Percentiles rank a stretch among this genome's conserved stretches.
phyloP scores from a whole-genome alignment of 2,888 invertebrate species.

The Peribatodes rhomboidaria region DNA sequence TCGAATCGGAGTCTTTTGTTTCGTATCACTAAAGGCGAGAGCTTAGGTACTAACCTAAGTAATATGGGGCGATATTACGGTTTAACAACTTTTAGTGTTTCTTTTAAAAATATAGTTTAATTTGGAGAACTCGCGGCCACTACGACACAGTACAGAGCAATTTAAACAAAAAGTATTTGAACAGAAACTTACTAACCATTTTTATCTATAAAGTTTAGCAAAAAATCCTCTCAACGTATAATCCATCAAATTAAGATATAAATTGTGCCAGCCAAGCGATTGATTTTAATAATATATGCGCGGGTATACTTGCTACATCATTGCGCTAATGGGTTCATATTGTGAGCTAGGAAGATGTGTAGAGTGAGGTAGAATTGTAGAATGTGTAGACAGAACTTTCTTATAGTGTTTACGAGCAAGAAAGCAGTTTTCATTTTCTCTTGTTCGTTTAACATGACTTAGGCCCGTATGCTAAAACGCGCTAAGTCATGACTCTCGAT shows the following conservation, averaged over 20 bases:
- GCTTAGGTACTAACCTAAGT: no score
- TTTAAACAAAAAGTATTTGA: background rate
- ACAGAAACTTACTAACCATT: background rate
- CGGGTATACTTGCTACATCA: constrained; percentile 63
- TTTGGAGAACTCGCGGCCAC: no score
- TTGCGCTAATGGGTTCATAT: constrained; percentile 69
- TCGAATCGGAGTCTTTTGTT: no score
- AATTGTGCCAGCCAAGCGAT: constrained; percentile 57
- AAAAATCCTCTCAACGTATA: constrained; percentile 43
- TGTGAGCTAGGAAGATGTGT: constrained; percentile 43
- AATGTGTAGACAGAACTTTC: background rate
- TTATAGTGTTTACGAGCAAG: background rate
- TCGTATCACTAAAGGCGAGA: no score
- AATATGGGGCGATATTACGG: no score
- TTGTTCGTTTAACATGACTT: no score
- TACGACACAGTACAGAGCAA: background rate
- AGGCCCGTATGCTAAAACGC: no score
- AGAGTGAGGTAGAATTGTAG: background rate
- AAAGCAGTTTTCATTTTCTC: no score
- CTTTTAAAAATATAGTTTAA: no score
- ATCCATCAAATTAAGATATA: constrained; percentile 55
- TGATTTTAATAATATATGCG: constrained; percentile 59
- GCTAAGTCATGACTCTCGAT: no score
- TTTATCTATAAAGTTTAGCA: constrained; percentile 4
- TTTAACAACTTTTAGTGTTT: no score